These are phyloP conservation scores for Conus canariensis DNA, from an alignment of 2,888 invertebrate species.

Conservation along the genomic window DNA sequence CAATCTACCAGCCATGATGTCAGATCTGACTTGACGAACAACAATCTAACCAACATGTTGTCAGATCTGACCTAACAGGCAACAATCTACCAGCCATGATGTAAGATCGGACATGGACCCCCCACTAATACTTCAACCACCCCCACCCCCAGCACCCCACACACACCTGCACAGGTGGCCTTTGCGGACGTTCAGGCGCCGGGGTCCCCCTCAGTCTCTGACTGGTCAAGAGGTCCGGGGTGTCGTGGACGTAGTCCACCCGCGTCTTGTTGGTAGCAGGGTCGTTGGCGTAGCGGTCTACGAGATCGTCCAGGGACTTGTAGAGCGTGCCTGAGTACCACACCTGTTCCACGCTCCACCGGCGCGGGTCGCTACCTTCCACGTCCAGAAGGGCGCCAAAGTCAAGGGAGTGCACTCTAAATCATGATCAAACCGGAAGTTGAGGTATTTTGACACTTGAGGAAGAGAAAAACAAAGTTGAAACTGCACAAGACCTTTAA, in stretches of 20 bases:
- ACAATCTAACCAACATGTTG: no score
- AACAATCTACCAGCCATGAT: no score
- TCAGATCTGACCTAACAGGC: no score
- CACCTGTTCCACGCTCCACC: conserved; percentile 59
- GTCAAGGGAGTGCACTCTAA: conserved; percentile 61
- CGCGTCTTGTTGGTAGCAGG: conserved; percentile 36
- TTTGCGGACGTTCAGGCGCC: conserved; percentile 41
- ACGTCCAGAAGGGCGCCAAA: conserved; percentile 63
- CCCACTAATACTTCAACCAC: no score
- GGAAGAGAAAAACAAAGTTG: no score
- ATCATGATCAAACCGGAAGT: no score
- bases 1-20: no score
- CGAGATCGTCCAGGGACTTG: conserved; percentile 54
- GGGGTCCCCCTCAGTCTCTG: conserved; percentile 53
- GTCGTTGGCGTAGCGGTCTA: conserved; percentile 45
- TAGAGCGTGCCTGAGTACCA: conserved; percentile 61
- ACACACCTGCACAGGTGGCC: conserved; percentile 51
- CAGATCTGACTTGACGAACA: no score
- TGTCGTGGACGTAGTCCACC: not conserved
- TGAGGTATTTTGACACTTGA: no score
- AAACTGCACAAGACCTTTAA: no score
- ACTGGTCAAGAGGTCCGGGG: conserved; percentile 45
- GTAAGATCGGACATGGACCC: no score
- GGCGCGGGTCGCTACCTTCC: conserved; percentile 54
- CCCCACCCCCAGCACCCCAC: no score